Conservation (phyloP, 2,888 invertebrate species). For the Drosophila robusta region DNA sequence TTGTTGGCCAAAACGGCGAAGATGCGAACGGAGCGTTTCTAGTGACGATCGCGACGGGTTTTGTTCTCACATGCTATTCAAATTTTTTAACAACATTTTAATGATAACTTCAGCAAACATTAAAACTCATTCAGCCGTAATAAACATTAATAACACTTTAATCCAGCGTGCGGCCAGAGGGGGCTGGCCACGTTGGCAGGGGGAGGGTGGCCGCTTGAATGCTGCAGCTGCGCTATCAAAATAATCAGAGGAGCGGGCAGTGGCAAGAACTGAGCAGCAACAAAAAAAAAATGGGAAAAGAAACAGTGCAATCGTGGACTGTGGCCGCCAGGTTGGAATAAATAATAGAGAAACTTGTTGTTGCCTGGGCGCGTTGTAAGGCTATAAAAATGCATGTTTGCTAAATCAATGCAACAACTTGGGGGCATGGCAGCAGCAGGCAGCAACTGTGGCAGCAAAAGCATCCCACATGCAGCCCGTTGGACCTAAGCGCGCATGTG, state of each 20-base stretch:
- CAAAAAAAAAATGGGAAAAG: conserved; percentile 19
- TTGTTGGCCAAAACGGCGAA: conserved; percentile 42
- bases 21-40: conserved; percentile 23
- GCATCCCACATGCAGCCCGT: conserved; percentile 68
- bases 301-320: conserved; percentile 71
- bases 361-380: conserved; percentile 77
- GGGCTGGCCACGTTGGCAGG: too few species aligned
- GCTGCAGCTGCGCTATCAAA: conserved; percentile 73
- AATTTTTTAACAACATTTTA: conserved; percentile 83
- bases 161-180: conserved; percentile 56
- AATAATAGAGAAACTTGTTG: conserved; percentile 81
- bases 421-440: conserved; percentile 73
- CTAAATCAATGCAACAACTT: conserved; percentile 83
- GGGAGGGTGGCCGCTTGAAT: not conserved
- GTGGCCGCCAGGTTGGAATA: conserved; percentile 72
- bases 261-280: conserved; percentile 2
- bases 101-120: conserved; percentile 82
- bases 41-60: conserved; percentile 31
- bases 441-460: conserved; percentile 39
- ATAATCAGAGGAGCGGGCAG: conserved; percentile 65
- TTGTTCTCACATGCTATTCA: conserved; percentile 78
- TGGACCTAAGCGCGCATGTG: conserved; percentile 36
- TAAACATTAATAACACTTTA: conserved; percentile 84
- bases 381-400: conserved; percentile 81
- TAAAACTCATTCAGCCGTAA: conserved; percentile 83